Base-by-base conservation (phyloP, 2,888 invertebrate species). In the Lithodes maja region DNA sequence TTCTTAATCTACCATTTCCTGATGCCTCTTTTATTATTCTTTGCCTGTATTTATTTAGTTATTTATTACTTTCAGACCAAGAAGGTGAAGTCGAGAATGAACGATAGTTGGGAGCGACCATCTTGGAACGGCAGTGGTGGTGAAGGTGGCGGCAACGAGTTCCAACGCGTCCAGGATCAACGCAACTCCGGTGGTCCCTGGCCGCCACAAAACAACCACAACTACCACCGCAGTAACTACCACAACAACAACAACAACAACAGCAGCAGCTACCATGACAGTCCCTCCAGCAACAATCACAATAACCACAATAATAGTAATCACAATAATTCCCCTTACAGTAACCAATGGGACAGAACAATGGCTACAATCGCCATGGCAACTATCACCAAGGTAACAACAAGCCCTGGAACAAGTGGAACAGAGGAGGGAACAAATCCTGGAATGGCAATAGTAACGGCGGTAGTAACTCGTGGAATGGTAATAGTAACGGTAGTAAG, bases 121-220 rank as follows among this genome's bases (percentile, higher is more conserved):
- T 68, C 82, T 49, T 17, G 53, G 69, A 83, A 50, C 83, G 71
- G 83, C 61, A 54, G 69, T 17, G 53, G 61, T 61, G 9, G 55
- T 15, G 33, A 33, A 33, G 33, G 33, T 33, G 33, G 33, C 33
- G 52, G 78, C 49, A 87, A 87, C 52, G 83, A 69, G 9, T 87
- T 87, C 71, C 87, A 87, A n/a, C 68, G 79, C 3, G 50, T 87
- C 49, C 87, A 87, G 61, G 87, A 87, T 1, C 33, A 78, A 15
- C 54, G 83, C 49, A 83, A 87, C 33, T 78, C 83, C 49, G 80
- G 85, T 17, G 75, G 53, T 2, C 50, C 81, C 3, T 81, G 81
- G 81, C 3, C 75, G 9, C 83, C 54, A 17, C 52, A 83, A 52
- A 50, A 54, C 74, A 33, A 83, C 85, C 52, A 69, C 85, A 83